Base-by-base conservation (phyloP, 2,113 vertebrate genomes). In the Prionailurus bengalensis region DNA sequence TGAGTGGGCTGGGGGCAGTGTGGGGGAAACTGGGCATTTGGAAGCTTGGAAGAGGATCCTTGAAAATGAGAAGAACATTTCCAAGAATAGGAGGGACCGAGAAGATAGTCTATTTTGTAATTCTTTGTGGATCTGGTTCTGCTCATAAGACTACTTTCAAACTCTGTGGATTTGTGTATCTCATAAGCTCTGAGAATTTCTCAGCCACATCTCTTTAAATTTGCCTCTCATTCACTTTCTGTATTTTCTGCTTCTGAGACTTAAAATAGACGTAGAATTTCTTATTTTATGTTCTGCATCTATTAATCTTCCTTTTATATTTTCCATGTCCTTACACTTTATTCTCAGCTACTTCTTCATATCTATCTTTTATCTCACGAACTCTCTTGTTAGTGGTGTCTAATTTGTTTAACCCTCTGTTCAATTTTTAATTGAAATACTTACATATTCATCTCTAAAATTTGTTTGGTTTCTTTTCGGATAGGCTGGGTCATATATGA, bases 371-470 rank as follows among this genome's bases (percentile, higher is more conserved):
- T 74, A 76, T 25, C 25, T 84, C 45, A 74, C 21, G 23, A 76
- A 82, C 48, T 82, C 25, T 61, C 65, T 89, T 25, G 83, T 93
- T 6, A 68, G 31, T 14, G 42, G 27, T 68, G 36, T 82, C 66
- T 95, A 66, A 51, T 78, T 61, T 68, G 71, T 79, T 91, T 61
- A 79, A 33, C 12, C 1, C 25, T 78, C 36, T 79, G 58, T 79
- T 95, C 51, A 61, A 39, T 61, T 79, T 90, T 91, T 85, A 71
- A 95, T 63, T 71, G 71, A 11, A 86, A 23, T 53, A 70, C 17
- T 51, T 79, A 33, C 15, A 9, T 91, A 42, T 86, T 71, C 1
- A 11, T 15, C 42, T 53, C 51, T 71, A 92, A 61, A 42, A 66
- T 25, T 55, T 58, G 21, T 76, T 88, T 48, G n/a, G 48, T 51